Evolutionary conservation across 1,140 invertebrate species (phyloP).

Genomic region (Globodera ellingtonae): DNA sequence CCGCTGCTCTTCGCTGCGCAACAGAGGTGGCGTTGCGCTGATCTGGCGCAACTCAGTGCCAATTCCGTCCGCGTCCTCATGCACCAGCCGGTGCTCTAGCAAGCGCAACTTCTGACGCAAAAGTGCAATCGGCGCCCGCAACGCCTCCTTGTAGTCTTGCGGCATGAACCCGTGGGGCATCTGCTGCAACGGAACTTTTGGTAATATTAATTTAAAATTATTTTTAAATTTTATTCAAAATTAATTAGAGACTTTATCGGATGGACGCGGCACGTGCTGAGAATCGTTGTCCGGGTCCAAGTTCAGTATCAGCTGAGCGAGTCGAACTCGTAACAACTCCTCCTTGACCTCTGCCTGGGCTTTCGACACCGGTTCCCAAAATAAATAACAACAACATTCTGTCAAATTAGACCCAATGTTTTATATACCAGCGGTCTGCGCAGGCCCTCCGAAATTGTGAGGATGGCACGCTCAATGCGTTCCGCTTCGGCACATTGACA

Average conservation of each 20-base stretch:
- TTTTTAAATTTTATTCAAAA: slow-evolving; percentile 26
- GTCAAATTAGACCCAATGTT: background rate
- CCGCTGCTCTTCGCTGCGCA: slow-evolving; percentile 13
- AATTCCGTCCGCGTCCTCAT: slow-evolving; percentile 48
- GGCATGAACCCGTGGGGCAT: background rate
- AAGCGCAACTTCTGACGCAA: slow-evolving; percentile 45
- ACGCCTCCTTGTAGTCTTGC: slow-evolving; percentile 15
- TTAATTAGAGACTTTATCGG: slow-evolving; percentile 17
- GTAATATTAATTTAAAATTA: no score
- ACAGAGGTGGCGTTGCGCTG: slow-evolving; percentile 3
- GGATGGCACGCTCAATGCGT: slow-evolving; percentile 35
- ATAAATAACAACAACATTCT: background rate
- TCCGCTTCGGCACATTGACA: slow-evolving; percentile 25
- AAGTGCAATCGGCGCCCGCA: slow-evolving; percentile 50
- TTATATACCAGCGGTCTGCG: slow-evolving; percentile 8
- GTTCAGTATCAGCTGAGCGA: slow-evolving; percentile 62
- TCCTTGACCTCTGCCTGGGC: slow-evolving; percentile 61
- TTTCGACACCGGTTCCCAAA: slow-evolving; percentile 44
- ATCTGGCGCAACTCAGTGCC: slow-evolving; percentile 41
- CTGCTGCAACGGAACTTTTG: background rate
- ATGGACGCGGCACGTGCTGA: background rate
- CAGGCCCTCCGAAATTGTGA: slow-evolving; percentile 26
- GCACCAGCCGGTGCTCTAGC: slow-evolving; percentile 42
- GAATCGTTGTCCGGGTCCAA: slow-evolving; percentile 37
- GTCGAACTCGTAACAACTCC: slow-evolving; percentile 55